Evolutionary conservation across 2,888 invertebrate species (phyloP).

Genomic region (Lycaena phlaeas): DNA sequence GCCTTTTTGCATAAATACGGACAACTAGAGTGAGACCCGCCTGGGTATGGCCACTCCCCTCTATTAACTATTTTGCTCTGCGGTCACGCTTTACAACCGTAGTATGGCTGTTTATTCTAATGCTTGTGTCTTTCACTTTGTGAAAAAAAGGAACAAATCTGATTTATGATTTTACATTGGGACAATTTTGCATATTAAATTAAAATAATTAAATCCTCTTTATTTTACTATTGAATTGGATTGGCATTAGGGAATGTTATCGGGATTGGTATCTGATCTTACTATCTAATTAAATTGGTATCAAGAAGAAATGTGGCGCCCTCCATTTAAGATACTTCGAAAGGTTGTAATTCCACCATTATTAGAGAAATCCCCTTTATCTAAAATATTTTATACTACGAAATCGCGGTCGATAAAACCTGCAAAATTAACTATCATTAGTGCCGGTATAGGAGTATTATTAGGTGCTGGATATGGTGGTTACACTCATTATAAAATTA

Average conservation of each 20-base stretch:
- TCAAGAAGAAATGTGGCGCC: constrained; percentile 46
- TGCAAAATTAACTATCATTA: constrained; percentile 68
- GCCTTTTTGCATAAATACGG: no score
- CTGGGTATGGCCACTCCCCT: no score
- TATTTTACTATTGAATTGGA: no score
- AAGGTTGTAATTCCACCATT: constrained; percentile 42
- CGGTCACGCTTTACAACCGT: no score
- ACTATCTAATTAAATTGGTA: background rate
- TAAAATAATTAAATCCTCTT: no score
- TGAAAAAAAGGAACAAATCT: no score
- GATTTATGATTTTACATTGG: no score
- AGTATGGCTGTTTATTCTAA: no score
- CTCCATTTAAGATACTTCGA: constrained; percentile 41
- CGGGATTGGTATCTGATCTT: background rate
- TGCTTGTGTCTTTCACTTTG: no score
- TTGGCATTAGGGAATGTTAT: background rate
- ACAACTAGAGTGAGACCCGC: no score
- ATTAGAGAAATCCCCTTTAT: constrained; percentile 36
- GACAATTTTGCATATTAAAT: no score
- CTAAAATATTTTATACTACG: constrained; percentile 43
- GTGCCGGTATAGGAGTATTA: constrained; percentile 72
- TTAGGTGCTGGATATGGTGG: constrained; percentile 71
- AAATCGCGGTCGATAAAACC: constrained; percentile 50
- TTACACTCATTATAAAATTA: constrained; percentile 64
- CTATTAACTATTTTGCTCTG: no score